These are phyloP conservation scores for Eulemur albifrons DNA, from an alignment of 2,797 vertebrate genomes.

Conservation along the genomic window DNA sequence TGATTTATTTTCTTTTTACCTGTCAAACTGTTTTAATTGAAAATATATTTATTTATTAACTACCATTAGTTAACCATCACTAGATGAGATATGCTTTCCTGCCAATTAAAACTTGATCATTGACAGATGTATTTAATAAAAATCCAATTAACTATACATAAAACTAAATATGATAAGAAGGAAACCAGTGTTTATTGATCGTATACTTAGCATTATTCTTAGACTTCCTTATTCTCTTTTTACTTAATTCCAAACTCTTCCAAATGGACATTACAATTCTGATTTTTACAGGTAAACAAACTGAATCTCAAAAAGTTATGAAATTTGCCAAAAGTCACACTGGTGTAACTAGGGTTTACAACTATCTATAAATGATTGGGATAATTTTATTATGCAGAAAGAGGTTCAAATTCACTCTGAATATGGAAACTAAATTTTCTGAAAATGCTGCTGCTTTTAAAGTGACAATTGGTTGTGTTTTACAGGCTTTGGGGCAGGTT, in stretches of 20 bases:
- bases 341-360: neutral
- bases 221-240: neutral
- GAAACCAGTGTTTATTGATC: neutral
- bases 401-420: neutral
- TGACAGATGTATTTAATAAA: neutral
- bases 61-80: neutral
- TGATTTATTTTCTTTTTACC: neutral
- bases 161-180: neutral
- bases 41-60: neutral
- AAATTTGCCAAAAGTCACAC: neutral
- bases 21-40: constrained; percentile 25
- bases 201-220: neutral
- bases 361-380: neutral
- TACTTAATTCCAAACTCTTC: neutral
- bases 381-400: neutral
- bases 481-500: neutral
- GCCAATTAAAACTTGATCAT: neutral
- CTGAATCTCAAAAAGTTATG: neutral
- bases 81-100: neutral
- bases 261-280: neutral
- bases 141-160: neutral
- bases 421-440: neutral
- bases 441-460: neutral
- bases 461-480: neutral
- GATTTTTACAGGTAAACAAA: neutral